Evolutionary conservation across 2,797 vertebrate species (phyloP), one percentile per base, ranked within the genome.

Genomic region (Enteromius paludinosus): DNA sequence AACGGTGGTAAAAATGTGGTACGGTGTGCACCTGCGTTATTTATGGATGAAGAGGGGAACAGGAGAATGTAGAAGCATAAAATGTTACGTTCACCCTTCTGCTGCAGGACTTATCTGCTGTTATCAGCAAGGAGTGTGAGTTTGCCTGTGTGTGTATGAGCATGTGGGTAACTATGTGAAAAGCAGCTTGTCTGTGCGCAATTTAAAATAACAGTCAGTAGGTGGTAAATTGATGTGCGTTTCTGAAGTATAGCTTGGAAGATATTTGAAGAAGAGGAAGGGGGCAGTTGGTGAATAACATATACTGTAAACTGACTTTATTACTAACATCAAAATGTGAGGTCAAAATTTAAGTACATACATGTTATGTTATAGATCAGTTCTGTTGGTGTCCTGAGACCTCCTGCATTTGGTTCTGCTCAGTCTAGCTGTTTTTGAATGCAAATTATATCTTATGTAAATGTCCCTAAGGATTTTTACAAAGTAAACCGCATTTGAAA

Each of bases 31-130:
- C 76, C 30, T 52, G 33, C 9, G 54, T 79, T 79, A 79, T 79
- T 68, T 56, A 69, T 79, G n/a, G 49, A 66, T 66, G 64, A 70
- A 43, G 38, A 61, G 15, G 6, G n/a, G 38, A 70, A 71, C 2
- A 8, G 5, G 43, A 64, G 14, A 52, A 71, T 47, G 30, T 41
- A 38, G 28, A 54, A 47, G 5, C 35, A 41, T 38, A 5, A 61
- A 84, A 75, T 82, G 61, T 82, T 74, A 73, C 86, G 38, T 85
- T 79, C 69, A 85, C 84, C 81, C 70, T 86, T 87, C 83, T 88
- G 86, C 72, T 82, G 54, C 56, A 68, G 49, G 65, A 66, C 25
- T 59, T 68, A 86, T 86, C 79, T 84, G 65, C 77, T 81, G 80
- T 83, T 79, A 86, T 87, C 73, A 80, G 80, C 64, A 84, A 12